Percentiles rank a stretch among this genome's conserved stretches.
Evolutionary conservation across 2,113 vertebrate species (phyloP).

Genomic region (Malurus melanocephalus): DNA sequence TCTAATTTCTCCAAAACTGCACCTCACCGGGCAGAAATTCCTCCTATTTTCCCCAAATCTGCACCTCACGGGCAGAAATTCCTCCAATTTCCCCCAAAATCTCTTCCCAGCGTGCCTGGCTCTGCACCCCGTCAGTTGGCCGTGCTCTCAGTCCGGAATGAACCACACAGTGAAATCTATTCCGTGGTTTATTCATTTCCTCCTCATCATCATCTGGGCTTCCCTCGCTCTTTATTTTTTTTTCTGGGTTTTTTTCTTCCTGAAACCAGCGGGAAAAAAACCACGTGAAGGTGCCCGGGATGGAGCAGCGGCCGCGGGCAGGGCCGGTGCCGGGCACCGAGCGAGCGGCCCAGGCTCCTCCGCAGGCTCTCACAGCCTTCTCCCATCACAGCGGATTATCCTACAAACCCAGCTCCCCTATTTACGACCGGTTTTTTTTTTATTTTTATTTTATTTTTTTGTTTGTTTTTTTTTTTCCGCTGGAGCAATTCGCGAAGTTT

Average conservation of each 20-base stretch:
- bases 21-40: too few relatives aligned
- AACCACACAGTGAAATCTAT: background rate
- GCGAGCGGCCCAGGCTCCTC: background rate
- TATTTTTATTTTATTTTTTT: background rate
- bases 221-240: background rate
- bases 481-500: background rate
- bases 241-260: background rate
- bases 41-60: too few relatives aligned
- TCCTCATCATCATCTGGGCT: background rate
- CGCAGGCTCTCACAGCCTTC: constrained; percentile 31
- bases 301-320: background rate
- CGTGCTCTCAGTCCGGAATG: accelerated
- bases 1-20: too few relatives aligned
- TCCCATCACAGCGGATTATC: constrained; percentile 45
- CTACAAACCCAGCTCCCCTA: background rate
- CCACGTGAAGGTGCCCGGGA: accelerated
- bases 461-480: background rate
- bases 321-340: background rate
- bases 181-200: background rate
- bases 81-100: background rate
- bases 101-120: background rate
- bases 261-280: background rate
- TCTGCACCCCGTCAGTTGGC: background rate
- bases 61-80: accelerated
- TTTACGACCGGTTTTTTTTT: background rate